phyloP scores from a whole-genome alignment of 2,113 vertebrate genomes.

The Setophaga coronata region DNA sequence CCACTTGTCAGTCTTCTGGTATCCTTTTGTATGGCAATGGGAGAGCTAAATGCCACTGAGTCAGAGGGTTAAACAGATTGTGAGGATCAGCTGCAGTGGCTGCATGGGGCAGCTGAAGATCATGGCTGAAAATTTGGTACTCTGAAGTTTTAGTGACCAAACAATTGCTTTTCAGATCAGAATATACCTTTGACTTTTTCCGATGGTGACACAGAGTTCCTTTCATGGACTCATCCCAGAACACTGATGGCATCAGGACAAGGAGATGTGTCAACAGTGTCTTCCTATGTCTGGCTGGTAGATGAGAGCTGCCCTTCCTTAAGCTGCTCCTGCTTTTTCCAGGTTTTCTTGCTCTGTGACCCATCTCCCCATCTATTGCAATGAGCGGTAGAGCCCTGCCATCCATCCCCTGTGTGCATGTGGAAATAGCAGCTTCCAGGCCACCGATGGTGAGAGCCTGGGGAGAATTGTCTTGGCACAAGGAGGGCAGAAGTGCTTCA shows the following conservation, averaged over 20 bases:
- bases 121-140: not conserved
- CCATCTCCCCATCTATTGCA: not conserved
- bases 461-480: conserved; percentile 31
- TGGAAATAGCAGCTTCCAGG: not conserved
- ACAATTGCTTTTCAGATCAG: not conserved
- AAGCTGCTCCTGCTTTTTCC: not conserved
- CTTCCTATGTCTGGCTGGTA: not conserved
- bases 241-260: not conserved
- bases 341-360: not conserved
- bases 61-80: not conserved
- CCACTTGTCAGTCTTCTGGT: not conserved
- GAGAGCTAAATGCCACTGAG: not conserved
- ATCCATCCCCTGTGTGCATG: not conserved
- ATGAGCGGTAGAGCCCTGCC: not conserved
- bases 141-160: not conserved
- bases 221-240: not conserved
- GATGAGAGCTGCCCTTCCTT: not conserved
- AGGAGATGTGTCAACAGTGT: not conserved
- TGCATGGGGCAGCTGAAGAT: not conserved
- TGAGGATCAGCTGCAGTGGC: not conserved
- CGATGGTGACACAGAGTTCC: not conserved
- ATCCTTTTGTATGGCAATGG: not conserved
- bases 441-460: not conserved
- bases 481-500: not conserved
- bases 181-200: not conserved